Base-by-base conservation (phyloP, 2,113 vertebrate genomes). In the Triplophysa dalaica region DNA sequence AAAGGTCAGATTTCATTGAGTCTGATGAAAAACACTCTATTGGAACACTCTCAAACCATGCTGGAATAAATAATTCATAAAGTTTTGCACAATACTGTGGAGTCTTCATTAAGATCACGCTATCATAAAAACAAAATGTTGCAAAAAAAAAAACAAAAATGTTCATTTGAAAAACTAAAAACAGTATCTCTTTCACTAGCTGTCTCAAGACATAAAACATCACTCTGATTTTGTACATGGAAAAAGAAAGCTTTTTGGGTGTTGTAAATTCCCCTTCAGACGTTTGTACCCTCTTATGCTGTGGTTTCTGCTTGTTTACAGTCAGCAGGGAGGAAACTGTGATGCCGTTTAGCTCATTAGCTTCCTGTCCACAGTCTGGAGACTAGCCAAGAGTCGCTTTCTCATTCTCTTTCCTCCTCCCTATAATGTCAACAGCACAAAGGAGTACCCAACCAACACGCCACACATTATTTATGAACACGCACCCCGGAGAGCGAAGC, bases 361-460 rank as follows among this genome's bases (percentile, higher is more conserved):
- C 64, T 87, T 90, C 86, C 82, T 84, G 81, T 85, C 78, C 60
- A 82, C 33, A 69, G 38, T 16, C 62, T 82, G 48, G 70, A 61
- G 69, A 66, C 8, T 72, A 19, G 64, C 4, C 45, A 21, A 66
- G 48, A 68, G n/a, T 10, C 33, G 54, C 17, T 76, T 63, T 41
- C 63, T 62, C 50, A 8, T 29, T 48, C 16, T 33, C 21, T 29
- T 19, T 75, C 11, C 58, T 22, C 24, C 70, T 63, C 38, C 29
- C 43, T n/a, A 24, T 26, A 45, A 60, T 62, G 75, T 50, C 69
- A 79, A 66, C 29, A 19, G 61, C 56, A 48, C 54, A 60, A 9
- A 24, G 19, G 54, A 8, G 58, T 17, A 68, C 10, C 63, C 60
- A 62, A n/a, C 41, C 4, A 1, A 43, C n/a, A 13, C 58, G 54